phyloP scores from a whole-genome alignment of 2,888 invertebrate genomes.

The Agriopis leucophaearia region DNA sequence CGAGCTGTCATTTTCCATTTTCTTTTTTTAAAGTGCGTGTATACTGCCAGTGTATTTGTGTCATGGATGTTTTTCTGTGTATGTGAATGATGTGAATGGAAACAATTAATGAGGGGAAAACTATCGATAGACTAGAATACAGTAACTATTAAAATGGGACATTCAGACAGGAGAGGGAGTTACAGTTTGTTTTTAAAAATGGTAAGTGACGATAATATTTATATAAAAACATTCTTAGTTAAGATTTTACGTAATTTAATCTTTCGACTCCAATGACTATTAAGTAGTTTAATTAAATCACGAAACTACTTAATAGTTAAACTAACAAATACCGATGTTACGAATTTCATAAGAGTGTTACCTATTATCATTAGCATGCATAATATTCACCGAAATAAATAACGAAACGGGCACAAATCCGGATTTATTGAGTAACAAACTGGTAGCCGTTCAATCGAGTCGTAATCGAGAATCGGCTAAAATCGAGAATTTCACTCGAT shows the following conservation, averaged over 20 bases:
- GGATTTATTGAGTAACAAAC: conserved; percentile 69
- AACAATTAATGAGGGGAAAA: conserved; percentile 61
- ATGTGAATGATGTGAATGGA: conserved; percentile 79
- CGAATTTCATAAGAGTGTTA: conserved; percentile 53
- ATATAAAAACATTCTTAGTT: neutral
- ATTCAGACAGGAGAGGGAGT: conserved; percentile 71
- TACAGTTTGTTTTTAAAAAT: conserved; percentile 69
- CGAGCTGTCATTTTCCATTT: conserved; percentile 57
- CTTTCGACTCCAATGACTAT: neutral
- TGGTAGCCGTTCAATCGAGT: conserved; percentile 62
- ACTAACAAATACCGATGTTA: conserved; percentile 25
- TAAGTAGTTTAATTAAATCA: conserved; percentile 1
- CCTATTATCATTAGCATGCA: conserved; percentile 49
- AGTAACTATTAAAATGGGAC: conserved; percentile 67
- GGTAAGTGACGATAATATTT: conserved; percentile 65
- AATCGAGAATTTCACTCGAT: conserved; percentile 65
- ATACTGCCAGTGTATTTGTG: conserved; percentile 67
- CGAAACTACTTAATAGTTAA: conserved; percentile 9
- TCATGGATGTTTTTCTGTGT: conserved; percentile 62
- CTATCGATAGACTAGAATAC: conserved; percentile 51
- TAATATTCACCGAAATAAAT: conserved; percentile 56
- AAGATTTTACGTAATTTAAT: neutral
- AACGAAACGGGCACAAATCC: conserved; percentile 52
- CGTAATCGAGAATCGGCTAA: conserved; percentile 56
- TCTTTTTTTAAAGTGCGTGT: conserved; percentile 66